These are phyloP conservation scores for Eutolmus rufibarbis DNA, from an alignment of 2,888 invertebrate genomes.

Conservation along the genomic window DNA sequence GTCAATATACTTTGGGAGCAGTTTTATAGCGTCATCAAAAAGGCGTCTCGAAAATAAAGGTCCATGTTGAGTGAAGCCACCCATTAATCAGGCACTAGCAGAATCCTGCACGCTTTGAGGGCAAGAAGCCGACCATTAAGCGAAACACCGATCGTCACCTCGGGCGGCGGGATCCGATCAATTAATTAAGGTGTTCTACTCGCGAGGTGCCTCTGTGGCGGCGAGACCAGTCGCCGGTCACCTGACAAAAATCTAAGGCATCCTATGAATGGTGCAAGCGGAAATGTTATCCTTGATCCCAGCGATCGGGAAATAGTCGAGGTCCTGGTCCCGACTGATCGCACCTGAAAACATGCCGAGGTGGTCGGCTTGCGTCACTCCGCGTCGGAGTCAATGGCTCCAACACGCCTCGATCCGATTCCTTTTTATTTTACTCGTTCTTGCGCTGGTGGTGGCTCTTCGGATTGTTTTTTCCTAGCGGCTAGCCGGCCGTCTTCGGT, in stretches of 20 bases:
- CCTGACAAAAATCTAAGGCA: slow-evolving; percentile 19
- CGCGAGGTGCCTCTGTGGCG: neutral
- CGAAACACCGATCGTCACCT: neutral
- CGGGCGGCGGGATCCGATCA: slow-evolving; percentile 5
- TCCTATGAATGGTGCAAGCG: neutral
- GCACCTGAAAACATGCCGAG: neutral
- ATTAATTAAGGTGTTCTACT: slow-evolving; percentile 34
- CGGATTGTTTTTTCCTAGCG: neutral
- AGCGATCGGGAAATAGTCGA: neutral
- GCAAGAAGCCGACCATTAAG: neutral
- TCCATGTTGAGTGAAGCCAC: slow-evolving; percentile 12
- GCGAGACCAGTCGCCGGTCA: neutral
- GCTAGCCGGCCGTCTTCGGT: neutral
- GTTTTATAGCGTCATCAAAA: slow-evolving; percentile 19
- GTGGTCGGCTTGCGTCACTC: slow-evolving; percentile 28
- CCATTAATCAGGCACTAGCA: slow-evolving; percentile 24
- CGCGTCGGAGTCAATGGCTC: neutral
- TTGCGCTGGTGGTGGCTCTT: neutral
- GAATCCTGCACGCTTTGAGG: neutral
- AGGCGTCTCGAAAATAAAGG: neutral
- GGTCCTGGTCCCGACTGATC: neutral
- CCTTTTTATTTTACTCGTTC: neutral
- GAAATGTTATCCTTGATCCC: neutral
- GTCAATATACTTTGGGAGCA: slow-evolving; percentile 7
- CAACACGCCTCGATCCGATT: slow-evolving; percentile 1